Conservation (phyloP, 2,113 vertebrate genomes). For the Crypturellus undulatus region DNA sequence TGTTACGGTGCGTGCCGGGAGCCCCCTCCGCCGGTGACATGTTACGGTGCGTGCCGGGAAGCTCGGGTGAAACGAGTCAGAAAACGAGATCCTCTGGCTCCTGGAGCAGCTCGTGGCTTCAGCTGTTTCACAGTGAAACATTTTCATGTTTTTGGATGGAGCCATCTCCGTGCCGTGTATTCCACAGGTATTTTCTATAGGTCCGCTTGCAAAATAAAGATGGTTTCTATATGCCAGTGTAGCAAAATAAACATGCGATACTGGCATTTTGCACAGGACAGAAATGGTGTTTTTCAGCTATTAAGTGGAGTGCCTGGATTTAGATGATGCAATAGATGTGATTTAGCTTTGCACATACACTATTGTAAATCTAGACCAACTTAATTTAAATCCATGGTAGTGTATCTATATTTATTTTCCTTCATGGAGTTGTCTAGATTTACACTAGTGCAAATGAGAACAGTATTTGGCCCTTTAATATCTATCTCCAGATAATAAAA, state of each 20-base stretch:
- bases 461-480: slow-evolving; percentile 62
- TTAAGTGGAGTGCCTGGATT: neutral
- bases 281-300: slow-evolving; percentile 1
- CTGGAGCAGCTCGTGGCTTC: neutral
- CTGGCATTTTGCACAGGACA: neutral
- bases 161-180: neutral
- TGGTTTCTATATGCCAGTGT: neutral
- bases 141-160: slow-evolving; percentile 6
- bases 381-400: slow-evolving; percentile 7
- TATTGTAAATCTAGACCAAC: slow-evolving; percentile 9
- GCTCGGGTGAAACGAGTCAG: neutral
- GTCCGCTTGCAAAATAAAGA: neutral
- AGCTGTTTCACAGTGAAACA: neutral
- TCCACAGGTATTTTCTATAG: slow-evolving; percentile 24
- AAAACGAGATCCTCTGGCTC: neutral
- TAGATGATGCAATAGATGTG: neutral
- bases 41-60: neutral
- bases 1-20: neutral
- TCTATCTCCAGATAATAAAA: slow-evolving; percentile 64
- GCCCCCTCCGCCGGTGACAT: accelerated
- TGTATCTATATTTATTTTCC: slow-evolving; percentile 34
- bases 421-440: slow-evolving; percentile 44
- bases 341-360: slow-evolving; percentile 27
- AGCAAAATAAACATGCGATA: neutral
- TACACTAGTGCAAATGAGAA: slow-evolving; percentile 51